Evolutionary conservation across 2,888 invertebrate species (phyloP), one percentile per base, ranked within the genome.

Genomic region (Endomychus coccineus): DNA sequence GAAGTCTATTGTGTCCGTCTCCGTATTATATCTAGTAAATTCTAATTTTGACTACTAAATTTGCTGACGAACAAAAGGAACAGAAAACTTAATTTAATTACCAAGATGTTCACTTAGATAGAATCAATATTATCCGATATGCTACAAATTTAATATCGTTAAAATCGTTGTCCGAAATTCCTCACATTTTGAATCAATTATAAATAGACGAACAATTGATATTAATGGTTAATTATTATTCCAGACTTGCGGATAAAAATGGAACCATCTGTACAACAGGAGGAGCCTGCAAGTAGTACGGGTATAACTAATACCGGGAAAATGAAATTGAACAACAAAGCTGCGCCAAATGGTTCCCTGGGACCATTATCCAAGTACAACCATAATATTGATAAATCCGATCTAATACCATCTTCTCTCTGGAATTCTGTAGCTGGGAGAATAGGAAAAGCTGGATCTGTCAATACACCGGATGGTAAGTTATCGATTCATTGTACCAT

Each of bases 381-480:
- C 33, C 54, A 56, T 31, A 59, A 59, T 41, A 48, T 58, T 44
- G 69, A 70, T 48, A 68, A 68, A 48, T 65, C 63, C 24, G 72
- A 73, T 52, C 62, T 71, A 43, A 69, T 71, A 49, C 70, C 71
- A 34, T 66, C 69, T 27, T 67, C 67, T 40, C 63, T 71, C 55
- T 75, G 75, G 75, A 74, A 71, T 55, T 69, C 73, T 32, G 72
- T 72, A 46, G 68, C 71, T 43, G 70, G 70, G 52, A 74, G 66
- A 49, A 47, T 66, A 27, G 55, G 56, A 31, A 82, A 87, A 68
- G 82, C 84, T 55, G 82, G 82, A 48, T 80, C 83, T 55, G 83
- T 87, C 49, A 80, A 84, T 56, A 88, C 88, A 58, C 81, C 87
- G 56, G 87, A 88, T 64, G 87, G 87, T 86, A 60, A 75, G 70